A percentile compares a stretch with the other conserved stretches of the same genome.
Conservation (phyloP, 2,113 vertebrate genomes). For the Tragelaphus strepsiceros region DNA sequence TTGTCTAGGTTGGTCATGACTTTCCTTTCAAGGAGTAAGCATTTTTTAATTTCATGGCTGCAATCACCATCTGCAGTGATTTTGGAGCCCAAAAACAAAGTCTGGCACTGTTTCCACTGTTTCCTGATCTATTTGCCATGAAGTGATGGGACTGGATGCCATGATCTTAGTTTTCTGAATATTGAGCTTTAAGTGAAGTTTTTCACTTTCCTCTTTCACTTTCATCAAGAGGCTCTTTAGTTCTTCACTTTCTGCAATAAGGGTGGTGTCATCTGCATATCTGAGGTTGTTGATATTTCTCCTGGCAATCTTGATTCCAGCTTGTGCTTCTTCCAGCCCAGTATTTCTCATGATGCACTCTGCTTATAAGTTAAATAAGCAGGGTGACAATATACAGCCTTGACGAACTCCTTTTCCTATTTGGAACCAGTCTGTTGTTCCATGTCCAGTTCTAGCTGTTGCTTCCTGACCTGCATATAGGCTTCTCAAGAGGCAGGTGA, state of each 20-base stretch:
- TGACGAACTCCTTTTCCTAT: neutral
- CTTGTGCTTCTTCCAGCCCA: neutral
- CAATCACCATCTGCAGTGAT: neutral
- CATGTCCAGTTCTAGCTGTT: neutral
- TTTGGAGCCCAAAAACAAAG: neutral
- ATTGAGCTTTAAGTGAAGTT: neutral
- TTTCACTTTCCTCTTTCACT: neutral
- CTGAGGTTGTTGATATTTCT: neutral
- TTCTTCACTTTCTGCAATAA: neutral
- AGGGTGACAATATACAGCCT: neutral
- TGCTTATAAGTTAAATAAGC: neutral
- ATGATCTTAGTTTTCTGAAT: neutral
- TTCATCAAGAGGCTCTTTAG: neutral
- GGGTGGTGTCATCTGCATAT: neutral
- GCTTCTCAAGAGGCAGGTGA: neutral
- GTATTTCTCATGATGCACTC: rapidly evolving
- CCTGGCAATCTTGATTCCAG: rapidly evolving
- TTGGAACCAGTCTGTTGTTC: neutral
- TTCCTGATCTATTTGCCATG: neutral
- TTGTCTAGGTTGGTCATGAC: neutral
- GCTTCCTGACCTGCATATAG: neutral
- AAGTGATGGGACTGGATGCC: neutral
- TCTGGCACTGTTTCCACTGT: neutral
- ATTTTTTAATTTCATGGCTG: neutral
- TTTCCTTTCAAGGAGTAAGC: neutral